A percentile compares a stretch with the other conserved stretches of the same genome.
Conservation (phyloP, 2,888 invertebrate species). For the Dicranocentrus wangi region DNA sequence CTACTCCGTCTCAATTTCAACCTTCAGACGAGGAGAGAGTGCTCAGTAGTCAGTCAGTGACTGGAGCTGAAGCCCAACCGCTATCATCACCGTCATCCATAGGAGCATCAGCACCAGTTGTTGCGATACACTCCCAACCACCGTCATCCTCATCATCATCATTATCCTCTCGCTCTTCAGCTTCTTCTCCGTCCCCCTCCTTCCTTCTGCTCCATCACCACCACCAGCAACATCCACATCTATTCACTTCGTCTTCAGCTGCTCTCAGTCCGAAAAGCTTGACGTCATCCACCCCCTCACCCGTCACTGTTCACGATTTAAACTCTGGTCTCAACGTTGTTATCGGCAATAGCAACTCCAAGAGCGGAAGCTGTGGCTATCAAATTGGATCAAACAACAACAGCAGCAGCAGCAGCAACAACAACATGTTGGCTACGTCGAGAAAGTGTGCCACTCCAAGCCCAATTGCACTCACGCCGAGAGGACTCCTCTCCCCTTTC, state of each 20-base stretch:
- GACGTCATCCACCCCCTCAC: conserved; percentile 72
- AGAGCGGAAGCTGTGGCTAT: too few relatives aligned
- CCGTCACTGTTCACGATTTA: conserved; percentile 69
- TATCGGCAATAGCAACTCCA: conserved; percentile 12
- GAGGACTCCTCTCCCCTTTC: conserved; percentile 32
- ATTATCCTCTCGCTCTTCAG: too few relatives aligned
- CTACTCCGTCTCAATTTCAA: too few relatives aligned
- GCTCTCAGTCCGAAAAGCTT: conserved; percentile 71
- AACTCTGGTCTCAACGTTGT: conserved; percentile 65
- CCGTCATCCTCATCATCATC: too few relatives aligned
- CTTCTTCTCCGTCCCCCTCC: conserved; percentile 66
- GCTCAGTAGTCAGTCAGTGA: too few relatives aligned
- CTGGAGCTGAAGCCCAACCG: too few relatives aligned
- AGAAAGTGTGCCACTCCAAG: conserved; percentile 63
- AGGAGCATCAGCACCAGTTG: conserved; percentile 22
- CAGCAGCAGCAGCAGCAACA: not conserved
- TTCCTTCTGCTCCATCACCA: conserved; percentile 66
- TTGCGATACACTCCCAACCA: too few relatives aligned
- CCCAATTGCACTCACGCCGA: conserved; percentile 34
- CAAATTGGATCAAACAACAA: too few relatives aligned
- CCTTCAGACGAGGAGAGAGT: too few relatives aligned
- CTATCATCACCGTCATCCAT: not conserved
- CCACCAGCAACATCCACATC: conserved; percentile 54
- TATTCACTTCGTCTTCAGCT: conserved; percentile 60
- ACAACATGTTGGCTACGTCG: conserved; percentile 6